Base-by-base conservation (phyloP, 2,797 vertebrate genomes). In the Varecia variegata region DNA sequence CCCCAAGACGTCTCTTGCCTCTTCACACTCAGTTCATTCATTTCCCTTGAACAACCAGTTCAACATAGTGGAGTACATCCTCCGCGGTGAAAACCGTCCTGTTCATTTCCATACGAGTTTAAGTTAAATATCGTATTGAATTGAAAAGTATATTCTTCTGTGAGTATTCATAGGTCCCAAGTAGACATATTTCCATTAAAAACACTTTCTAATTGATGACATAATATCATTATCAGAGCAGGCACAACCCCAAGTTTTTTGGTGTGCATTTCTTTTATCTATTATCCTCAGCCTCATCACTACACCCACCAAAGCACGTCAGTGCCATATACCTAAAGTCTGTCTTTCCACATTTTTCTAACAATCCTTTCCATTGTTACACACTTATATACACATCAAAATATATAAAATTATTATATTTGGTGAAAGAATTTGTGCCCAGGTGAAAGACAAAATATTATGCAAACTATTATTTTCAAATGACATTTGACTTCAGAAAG, bases 51-150 rank as follows among this genome's bases (percentile, higher is more conserved):
- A 94, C 71, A 95, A 67, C 10, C 54, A 67, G 10, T 89, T 38
- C 38, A 1, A 47, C 15, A 35, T 3, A 68, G 54, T 54, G 47
- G n/a, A 90, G 83, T 83, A 73, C 25, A 54, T 67, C 35, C 47
- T 68, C 5, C 13, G 5, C 35, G 62, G 83, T 90, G 54, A 90
- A 94, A 95, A 65, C 8, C 38, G 47, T 67, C 20, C 1, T 71
- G 7, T 54, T 92, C 43, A 50, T 68, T 97, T 92, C 7, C 40
- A 1, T 83, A 80, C 88, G 23, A 84, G 13, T 38, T 92, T 81
- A 62, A 93, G 38, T 79, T 56, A 95, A 91, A 74, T 79, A 88
- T 86, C 21, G 80, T 35, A 45, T 38, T 90, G n/a, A 90, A 23
- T 74, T 74, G 17, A 85, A 80, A 94, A 54, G 30, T 10, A 15